A percentile compares a stretch with the other conserved stretches of the same genome.
Conservation (phyloP, 1,140 invertebrate species). For the Yoshiicerus persimilis region DNA sequence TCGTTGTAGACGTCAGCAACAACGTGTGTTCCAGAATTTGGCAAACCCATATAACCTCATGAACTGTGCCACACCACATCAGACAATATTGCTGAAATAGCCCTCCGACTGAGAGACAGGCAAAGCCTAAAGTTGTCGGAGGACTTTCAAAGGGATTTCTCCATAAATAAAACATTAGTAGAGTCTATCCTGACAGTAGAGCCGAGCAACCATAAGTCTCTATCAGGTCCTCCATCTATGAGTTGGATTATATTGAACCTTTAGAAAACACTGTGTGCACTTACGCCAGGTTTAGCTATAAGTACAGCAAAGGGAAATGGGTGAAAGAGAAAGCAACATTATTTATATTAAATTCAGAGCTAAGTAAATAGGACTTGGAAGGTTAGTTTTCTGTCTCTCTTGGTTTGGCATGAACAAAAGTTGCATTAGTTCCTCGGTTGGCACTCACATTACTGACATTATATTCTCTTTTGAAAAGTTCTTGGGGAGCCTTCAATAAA, state of each 20-base stretch:
- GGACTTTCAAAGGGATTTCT: constrained; percentile 5
- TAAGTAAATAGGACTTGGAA: not conserved
- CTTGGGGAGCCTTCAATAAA: not conserved
- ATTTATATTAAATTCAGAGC: not conserved
- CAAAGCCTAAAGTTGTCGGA: not conserved
- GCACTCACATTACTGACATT: not conserved
- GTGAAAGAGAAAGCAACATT: not conserved
- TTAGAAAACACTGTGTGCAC: not conserved
- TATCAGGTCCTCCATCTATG: not conserved
- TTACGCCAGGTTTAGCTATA: not conserved
- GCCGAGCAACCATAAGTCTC: not conserved
- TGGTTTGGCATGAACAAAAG: not conserved
- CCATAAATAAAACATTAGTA: constrained; percentile 10
- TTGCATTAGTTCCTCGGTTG: not conserved
- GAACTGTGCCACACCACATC: not conserved
- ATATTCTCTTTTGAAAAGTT: not conserved
- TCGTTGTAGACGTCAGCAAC: not conserved
- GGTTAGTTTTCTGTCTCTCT: not conserved
- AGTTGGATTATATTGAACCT: not conserved
- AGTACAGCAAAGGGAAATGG: not conserved
- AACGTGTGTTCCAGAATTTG: not conserved
- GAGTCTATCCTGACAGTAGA: not conserved
- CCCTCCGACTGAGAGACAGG: not conserved
- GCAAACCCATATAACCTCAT: not conserved
- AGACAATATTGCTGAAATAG: not conserved